phyloP scores from a whole-genome alignment of 2,888 invertebrate genomes.

The Prosopocoilus inquinatus region DNA sequence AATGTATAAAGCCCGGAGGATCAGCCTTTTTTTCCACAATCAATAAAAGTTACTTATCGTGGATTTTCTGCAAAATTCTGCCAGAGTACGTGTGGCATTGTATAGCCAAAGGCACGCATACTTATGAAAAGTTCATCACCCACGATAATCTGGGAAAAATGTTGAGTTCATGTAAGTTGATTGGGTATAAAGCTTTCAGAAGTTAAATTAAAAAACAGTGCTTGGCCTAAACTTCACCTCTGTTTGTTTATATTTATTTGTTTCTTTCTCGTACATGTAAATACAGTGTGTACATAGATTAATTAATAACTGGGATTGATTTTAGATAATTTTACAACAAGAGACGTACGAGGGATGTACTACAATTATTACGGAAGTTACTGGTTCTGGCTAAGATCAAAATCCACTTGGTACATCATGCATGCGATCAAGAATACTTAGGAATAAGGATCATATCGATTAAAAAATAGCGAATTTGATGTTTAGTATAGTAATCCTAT shows the following conservation, averaged over 20 bases:
- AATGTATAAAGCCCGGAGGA: conserved; percentile 44
- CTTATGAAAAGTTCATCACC: conserved; percentile 80
- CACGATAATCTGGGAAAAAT: conserved; percentile 47
- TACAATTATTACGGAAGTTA: background rate
- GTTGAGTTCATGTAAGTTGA: background rate
- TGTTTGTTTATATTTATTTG: no score
- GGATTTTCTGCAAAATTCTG: conserved; percentile 57
- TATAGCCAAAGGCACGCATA: conserved; percentile 79
- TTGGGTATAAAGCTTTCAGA: no score
- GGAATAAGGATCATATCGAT: no score
- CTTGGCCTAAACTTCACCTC: no score
- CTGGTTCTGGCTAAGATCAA: background rate
- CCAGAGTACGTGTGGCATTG: conserved; percentile 71
- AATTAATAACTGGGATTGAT: background rate
- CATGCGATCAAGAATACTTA: conserved; percentile 1
- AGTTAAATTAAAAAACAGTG: no score
- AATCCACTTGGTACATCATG: background rate
- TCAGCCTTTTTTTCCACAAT: conserved; percentile 49
- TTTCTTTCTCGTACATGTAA: no score
- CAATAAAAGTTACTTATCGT: conserved; percentile 54
- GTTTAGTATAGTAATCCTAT: no score
- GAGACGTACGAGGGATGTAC: background rate
- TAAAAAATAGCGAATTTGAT: no score
- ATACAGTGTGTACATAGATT: no score
- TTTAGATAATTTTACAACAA: background rate